These are phyloP conservation scores for Carettochelys insculpta DNA, from an alignment of 2,113 vertebrate genomes.

Conservation along the genomic window DNA sequence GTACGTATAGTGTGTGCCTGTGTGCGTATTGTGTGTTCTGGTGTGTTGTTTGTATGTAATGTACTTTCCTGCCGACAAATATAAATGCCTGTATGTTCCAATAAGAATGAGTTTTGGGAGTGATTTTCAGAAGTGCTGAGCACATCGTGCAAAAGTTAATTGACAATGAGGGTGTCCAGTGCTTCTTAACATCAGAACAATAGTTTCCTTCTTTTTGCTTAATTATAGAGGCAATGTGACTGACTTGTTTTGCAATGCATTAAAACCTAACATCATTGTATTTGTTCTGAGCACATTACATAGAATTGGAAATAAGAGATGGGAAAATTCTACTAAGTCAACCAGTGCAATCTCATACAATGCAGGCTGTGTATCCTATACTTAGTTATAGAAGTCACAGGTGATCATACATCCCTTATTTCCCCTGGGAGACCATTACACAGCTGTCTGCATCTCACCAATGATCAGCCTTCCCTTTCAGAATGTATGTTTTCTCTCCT, in stretches of 20 bases:
- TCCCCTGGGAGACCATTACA: not conserved
- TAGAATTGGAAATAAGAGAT: not conserved
- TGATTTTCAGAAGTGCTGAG: not conserved
- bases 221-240: too few species aligned
- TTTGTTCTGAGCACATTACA: not conserved
- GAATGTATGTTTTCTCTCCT: not conserved
- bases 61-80: not conserved
- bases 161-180: not conserved
- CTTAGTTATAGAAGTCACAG: not conserved
- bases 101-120: not conserved
- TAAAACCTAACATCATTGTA: not conserved
- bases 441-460: not conserved
- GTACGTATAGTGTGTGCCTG: constrained; percentile 76
- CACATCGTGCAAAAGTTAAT: not conserved
- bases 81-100: not conserved
- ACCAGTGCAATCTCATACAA: not conserved
- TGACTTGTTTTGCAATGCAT: not conserved
- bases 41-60: not conserved
- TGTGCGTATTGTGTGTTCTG: not conserved
- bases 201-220: not conserved
- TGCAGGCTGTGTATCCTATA: not conserved
- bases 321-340: not conserved
- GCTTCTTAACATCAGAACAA: not conserved
- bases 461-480: not conserved
- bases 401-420: not conserved